These are phyloP conservation scores for Julus scanicus DNA, from an alignment of 2,888 invertebrate species.

Conservation along the genomic window DNA sequence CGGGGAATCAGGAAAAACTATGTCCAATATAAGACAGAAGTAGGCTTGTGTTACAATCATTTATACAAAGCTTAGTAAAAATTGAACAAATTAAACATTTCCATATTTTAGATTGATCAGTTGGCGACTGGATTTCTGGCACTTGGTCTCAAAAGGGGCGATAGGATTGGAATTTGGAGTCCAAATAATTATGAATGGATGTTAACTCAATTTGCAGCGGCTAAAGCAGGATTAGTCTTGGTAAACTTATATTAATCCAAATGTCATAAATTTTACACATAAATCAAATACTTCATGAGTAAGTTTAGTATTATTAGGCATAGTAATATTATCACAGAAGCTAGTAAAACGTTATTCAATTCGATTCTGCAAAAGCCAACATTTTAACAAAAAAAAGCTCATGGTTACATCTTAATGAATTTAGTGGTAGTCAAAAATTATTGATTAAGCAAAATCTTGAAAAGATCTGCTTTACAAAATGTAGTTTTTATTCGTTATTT, in stretches of 20 bases:
- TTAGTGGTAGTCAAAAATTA: no score
- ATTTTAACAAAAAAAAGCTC: no score
- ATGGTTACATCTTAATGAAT: no score
- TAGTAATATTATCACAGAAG: no score
- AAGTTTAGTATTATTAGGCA: no score
- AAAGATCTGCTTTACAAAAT: no score
- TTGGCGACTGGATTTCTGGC: constrained; percentile 78
- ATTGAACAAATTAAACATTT: background rate
- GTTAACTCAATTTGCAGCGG: constrained; percentile 76
- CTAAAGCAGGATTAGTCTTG: constrained; percentile 77
- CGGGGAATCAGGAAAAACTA: constrained; percentile 71
- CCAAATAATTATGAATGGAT: constrained; percentile 84
- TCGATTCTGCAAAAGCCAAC: no score
- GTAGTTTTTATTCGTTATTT: no score
- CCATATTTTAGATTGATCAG: constrained; percentile 72
- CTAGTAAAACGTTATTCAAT: no score
- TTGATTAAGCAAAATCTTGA: no score
- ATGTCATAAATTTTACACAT: no score
- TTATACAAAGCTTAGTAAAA: background rate
- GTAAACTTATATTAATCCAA: constrained; percentile 67
- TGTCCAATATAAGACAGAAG: constrained; percentile 67
- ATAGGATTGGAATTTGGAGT: constrained; percentile 82
- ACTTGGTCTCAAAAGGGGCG: constrained; percentile 77
- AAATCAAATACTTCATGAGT: no score
- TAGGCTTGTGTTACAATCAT: constrained; percentile 49